Evolutionary conservation across 2,888 invertebrate genomes (phyloP).

Genomic region (Scaptomyza flava): DNA sequence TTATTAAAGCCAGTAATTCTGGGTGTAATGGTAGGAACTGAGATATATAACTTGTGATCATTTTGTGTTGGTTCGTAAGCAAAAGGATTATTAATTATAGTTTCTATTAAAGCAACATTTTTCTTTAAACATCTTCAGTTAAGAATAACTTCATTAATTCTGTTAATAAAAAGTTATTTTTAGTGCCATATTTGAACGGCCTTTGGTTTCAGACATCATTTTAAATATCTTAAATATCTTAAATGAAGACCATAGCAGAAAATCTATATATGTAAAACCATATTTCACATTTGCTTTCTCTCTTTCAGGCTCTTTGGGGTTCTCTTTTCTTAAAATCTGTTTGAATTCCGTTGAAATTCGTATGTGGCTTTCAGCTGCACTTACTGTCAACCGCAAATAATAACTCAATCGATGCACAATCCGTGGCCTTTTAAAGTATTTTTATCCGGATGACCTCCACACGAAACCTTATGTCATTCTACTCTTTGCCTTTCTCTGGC

Average conservation of each 20-base stretch:
- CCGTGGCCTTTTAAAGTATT: constrained; percentile 26
- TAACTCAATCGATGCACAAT: constrained; percentile 47
- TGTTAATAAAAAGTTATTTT: no score
- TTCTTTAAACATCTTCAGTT: no score
- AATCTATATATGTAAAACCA: no score
- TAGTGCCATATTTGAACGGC: no score
- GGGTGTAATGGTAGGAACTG: neutral
- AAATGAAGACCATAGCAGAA: neutral
- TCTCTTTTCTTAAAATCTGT: neutral
- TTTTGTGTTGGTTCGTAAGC: no score
- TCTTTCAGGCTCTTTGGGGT: neutral
- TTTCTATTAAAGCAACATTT: no score
- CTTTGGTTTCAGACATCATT: no score
- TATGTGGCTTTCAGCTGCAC: constrained; percentile 21
- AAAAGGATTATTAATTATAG: no score
- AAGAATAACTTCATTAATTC: no score
- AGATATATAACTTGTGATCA: no score
- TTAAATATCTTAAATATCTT: no score
- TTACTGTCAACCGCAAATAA: constrained; percentile 40
- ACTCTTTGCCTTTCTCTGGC: neutral
- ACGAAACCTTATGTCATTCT: constrained; percentile 1
- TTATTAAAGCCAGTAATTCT: neutral
- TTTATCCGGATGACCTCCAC: constrained; percentile 16
- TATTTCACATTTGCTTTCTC: neutral
- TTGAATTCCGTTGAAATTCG: neutral